Evolutionary conservation across 2,888 invertebrate species (phyloP), one percentile per base, ranked within the genome.

Genomic region (Cataglyphis rosenhaueri): DNA sequence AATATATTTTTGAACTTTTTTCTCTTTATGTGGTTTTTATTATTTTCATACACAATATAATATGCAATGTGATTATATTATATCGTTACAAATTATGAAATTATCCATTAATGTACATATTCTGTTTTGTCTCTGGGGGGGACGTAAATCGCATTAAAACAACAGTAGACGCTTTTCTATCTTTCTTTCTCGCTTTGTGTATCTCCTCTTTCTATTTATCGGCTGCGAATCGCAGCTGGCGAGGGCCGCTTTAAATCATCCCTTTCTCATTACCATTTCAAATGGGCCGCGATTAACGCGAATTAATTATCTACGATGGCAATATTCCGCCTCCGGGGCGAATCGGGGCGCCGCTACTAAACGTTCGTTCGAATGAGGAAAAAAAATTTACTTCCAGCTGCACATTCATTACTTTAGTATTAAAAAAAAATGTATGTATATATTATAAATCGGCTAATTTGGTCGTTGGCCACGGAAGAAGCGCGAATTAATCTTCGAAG

Each of bases 231-330:
- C 62, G 70, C 85, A 65, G 55, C 48, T 61, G 82, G 55, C 41
- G 48, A 74, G 81, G 59, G 55, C 52, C 64, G 86, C 83, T 87
- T 86, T 85, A 86, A 91, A 87, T 89, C 88, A 84, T 86, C 78
- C 84, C 81, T 79, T 75, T 85, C 86, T 90, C 89, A 85, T 91
- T 90, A 90, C 81, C 88, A 89, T 90, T 91, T 82, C 88, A 87
- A 91, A 90, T 89, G 87, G 86, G 78, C 79, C 85, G 85, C 91
- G 88, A 91, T 92, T 90, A 91, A 91, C 88, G 88, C 85, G 88
- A 89, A 89, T 90, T 91, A 91, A 92, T 91, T 92, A 91, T 88
- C 87, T 84, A 85, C 84, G 83, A 82, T n/a, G 82, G 86, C 88
- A 87, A 89, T 89, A 90, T 88, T 68, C 75, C 85, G 83, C 84